Evolutionary conservation across 1,140 invertebrate genomes (phyloP), one percentile per base, ranked within the genome.

Genomic region (Hyphantria cunea): DNA sequence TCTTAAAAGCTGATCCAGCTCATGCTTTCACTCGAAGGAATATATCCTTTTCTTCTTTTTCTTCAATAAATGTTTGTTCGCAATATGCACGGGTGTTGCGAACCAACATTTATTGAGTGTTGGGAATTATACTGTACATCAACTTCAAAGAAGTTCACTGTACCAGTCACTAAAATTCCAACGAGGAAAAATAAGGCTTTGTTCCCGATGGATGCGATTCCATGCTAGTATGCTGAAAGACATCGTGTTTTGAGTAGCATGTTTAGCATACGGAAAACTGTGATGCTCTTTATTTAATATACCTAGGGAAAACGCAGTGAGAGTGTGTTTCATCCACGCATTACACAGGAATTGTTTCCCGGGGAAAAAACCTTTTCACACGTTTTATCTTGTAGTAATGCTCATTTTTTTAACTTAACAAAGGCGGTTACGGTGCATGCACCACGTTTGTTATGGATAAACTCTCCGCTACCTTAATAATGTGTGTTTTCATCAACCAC

Each of bases 1-100:
- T 67, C 64, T 75, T 58, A 66, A 68, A 44, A 68, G 55, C 34
- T 61, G 60, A 76, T 72, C 70, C 73, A 70, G 67, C 77, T 80
- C 72, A 77, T 71, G 72, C 76, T 78, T 79, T 81, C 74, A 75
- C 73, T 64, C 66, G 59, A 54, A 55, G 64, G 66, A 78, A 76
- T 70, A 72, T 71, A 65, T 69, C 68, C 72, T 75, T 80, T 82
- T 80, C 73, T 75, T 79, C n/a, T n/a, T n/a, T n/a, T n/a, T n/a
- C n/a, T n/a, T n/a, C n/a, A n/a, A n/a, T n/a, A n/a, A n/a, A n/a
- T n/a, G n/a, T n/a, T n/a, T n/a, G n/a, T n/a, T n/a, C n/a, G n/a
- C n/a, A n/a, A n/a, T n/a, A n/a, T n/a, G n/a, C n/a, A n/a, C n/a
- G n/a, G n/a, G n/a, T n/a, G n/a, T n/a, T n/a, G n/a, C n/a, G n/a